phyloP scores from a whole-genome alignment of 2,113 vertebrate species.

The Nanger granti region DNA sequence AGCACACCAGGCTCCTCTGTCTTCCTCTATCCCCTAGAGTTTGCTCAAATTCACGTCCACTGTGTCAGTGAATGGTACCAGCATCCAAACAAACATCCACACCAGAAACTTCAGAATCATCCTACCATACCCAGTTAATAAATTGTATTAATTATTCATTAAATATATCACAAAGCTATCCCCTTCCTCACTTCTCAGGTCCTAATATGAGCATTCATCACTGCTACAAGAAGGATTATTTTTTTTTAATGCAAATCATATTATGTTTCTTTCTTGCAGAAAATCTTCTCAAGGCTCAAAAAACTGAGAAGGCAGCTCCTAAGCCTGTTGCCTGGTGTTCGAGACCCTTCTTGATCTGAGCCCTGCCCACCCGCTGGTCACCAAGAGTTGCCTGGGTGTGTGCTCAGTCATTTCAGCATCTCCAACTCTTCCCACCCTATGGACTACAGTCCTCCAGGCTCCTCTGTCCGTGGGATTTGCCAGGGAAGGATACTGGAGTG shows the following conservation, averaged over 20 bases:
- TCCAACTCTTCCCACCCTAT: neutral
- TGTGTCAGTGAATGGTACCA: neutral
- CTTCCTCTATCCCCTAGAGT: neutral
- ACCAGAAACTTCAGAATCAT: neutral
- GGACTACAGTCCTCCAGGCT: neutral
- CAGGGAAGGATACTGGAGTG: neutral
- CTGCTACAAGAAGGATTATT: neutral
- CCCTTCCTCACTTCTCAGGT: neutral
- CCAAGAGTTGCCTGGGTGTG: neutral
- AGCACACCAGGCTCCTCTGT: neutral
- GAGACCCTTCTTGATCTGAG: neutral
- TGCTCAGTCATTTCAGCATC: neutral
- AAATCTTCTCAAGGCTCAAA: constrained; percentile 17
- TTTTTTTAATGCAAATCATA: constrained; percentile 34
- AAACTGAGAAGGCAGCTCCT: neutral
- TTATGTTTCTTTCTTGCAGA: constrained; percentile 25
- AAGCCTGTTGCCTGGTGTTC: neutral
- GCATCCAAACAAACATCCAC: neutral
- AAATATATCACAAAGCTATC: neutral
- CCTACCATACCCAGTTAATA: neutral
- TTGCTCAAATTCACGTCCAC: neutral
- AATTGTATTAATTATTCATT: neutral
- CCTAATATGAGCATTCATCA: neutral
- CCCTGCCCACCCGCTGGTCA: neutral
- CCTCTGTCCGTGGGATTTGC: neutral